Percentiles rank a stretch among this genome's conserved stretches.
These are phyloP conservation scores for Zaprionus ornatus DNA, from an alignment of 1,140 invertebrate genomes.

Conservation along the genomic window DNA sequence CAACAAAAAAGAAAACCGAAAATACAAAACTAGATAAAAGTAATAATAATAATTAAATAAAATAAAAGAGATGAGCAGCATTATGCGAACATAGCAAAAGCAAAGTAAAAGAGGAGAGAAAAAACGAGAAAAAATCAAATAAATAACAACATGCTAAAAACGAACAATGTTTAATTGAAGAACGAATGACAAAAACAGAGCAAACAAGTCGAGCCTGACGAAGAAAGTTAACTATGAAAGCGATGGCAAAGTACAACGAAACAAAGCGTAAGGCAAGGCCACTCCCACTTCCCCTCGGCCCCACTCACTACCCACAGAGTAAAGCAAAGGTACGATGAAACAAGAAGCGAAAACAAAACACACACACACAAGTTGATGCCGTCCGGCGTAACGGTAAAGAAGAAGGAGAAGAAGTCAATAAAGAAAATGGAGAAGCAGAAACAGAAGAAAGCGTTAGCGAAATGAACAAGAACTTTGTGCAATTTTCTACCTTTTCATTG, in stretches of 20 bases:
- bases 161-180: constrained; percentile 41
- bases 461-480: constrained; percentile 6
- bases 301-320: background rate
- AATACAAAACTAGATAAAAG: constrained; percentile 47
- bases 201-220: constrained; percentile 19
- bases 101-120: constrained; percentile 36
- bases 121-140: constrained; percentile 48
- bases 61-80: constrained; percentile 24
- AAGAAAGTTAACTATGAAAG: constrained; percentile 58
- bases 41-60: constrained; percentile 7
- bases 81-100: constrained; percentile 37
- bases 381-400: constrained; percentile 34
- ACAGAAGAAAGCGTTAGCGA: background rate
- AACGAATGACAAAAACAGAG: background rate
- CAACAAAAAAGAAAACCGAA: constrained; percentile 50
- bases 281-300: background rate
- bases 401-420: background rate
- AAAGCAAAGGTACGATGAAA: background rate
- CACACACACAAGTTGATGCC: constrained; percentile 34
- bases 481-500: background rate
- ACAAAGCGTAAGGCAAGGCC: constrained; percentile 31
- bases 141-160: constrained; percentile 48
- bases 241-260: constrained; percentile 64
- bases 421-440: background rate
- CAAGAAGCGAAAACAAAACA: background rate